These are phyloP conservation scores for Manis pentadactyla DNA, from an alignment of 2,797 vertebrate genomes.

Conservation along the genomic window DNA sequence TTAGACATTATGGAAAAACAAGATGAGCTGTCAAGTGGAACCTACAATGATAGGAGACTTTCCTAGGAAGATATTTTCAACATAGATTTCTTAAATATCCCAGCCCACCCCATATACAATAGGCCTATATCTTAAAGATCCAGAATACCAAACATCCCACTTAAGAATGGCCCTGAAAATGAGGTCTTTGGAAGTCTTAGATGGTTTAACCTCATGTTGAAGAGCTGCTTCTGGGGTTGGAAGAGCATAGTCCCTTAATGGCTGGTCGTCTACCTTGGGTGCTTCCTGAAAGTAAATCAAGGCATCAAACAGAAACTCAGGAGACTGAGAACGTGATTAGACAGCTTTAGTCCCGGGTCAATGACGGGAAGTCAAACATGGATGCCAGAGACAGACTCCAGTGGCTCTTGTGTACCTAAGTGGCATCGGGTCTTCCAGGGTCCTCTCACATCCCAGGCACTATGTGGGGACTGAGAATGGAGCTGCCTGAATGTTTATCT, in stretches of 20 bases:
- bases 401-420: background rate
- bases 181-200: background rate
- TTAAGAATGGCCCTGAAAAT: background rate
- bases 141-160: background rate
- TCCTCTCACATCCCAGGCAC: background rate
- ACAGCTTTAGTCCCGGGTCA: background rate
- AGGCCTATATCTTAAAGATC: background rate
- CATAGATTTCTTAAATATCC: background rate
- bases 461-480: background rate
- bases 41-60: background rate
- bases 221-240: background rate
- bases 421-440: background rate
- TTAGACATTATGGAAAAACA: constrained; percentile 26
- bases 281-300: constrained; percentile 19
- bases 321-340: background rate
- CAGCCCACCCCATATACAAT: background rate
- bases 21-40: background rate
- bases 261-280: background rate
- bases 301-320: background rate
- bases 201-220: background rate
- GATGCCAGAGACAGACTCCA: background rate
- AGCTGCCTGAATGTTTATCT: background rate
- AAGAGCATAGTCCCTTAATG: background rate
- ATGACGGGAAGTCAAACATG: background rate
- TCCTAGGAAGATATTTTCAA: background rate